Conservation (phyloP, 2,888 invertebrate species). For the Peribatodes rhomboidaria region DNA sequence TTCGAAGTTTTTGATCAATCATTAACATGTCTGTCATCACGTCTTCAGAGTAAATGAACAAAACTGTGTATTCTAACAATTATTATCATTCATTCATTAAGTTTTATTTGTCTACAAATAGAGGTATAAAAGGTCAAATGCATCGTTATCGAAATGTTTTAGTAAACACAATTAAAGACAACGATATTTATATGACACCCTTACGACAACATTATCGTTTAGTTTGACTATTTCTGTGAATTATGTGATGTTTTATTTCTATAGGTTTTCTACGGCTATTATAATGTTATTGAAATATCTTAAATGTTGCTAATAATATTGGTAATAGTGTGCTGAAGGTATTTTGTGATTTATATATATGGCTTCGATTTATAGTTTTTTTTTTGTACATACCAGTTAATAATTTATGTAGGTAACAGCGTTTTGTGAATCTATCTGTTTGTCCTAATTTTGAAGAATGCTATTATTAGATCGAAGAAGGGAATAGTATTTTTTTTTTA, state of each 20-base stretch:
- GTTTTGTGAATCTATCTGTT: background rate
- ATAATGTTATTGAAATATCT: background rate
- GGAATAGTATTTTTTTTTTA: too few species aligned
- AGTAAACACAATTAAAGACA: slow-evolving; percentile 43
- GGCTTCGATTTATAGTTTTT: background rate
- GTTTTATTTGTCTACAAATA: slow-evolving; percentile 35
- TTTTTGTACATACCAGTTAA: too few species aligned
- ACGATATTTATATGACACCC: slow-evolving; percentile 29
- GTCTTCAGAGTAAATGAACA: background rate
- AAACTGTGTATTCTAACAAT: slow-evolving; percentile 23
- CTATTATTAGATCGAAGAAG: background rate
- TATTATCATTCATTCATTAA: slow-evolving; percentile 9
- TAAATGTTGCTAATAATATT: background rate
- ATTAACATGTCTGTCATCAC: background rate
- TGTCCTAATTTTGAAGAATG: background rate
- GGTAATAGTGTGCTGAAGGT: background rate
- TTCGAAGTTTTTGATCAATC: background rate
- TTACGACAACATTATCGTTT: slow-evolving; percentile 28
- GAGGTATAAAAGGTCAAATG: slow-evolving; percentile 33
- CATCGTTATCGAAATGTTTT: slow-evolving; percentile 44
- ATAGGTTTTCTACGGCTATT: slow-evolving; percentile 1
- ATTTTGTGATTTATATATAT: background rate
- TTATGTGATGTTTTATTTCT: slow-evolving; percentile 11
- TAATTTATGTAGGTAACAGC: too few species aligned
- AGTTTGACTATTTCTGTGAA: slow-evolving; percentile 20